Base-by-base conservation (phyloP, 2,888 invertebrate species). In the Linnaemya tessellans region DNA sequence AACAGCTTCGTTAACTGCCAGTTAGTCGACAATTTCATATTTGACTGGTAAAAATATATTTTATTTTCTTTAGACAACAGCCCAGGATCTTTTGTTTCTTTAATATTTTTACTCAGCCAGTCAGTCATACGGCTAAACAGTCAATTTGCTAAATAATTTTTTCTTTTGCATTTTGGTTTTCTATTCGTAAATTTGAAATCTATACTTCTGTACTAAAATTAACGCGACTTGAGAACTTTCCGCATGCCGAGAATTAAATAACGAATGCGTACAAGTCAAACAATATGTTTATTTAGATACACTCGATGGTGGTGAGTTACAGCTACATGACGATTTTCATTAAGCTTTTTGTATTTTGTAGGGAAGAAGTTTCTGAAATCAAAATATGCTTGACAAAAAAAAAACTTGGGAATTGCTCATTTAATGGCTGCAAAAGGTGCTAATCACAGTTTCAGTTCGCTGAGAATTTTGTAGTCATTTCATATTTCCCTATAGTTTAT, bases 391-490 rank as follows among this genome's bases (percentile, higher is more conserved):
- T 79, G 30, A 54, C 15, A 46, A 80, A 56, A 70, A 41, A 46
- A 73, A 56, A 68, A 54, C 22, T 74, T 2, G 20, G 15, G 13
- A 35, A 43, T 20, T 51, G 62, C 43, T 73, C 80, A 68, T 68
- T 77, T 30, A 41, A 43, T 38, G 67, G 41, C 85, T 86, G 86
- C 78, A 84, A 64, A 86, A 88, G 87, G 88, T 87, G 88, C 88
- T 87, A 88, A 88, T 88, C 87, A 87, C 80, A 84, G 78, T 85
- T 87, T 74, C 49, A 77, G 46, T 68, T 60, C 35, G 58, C 38
- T 74, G 74, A 62, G 65, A 30, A 80, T 74, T 74, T 78, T 80
- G 68, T 46, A 58, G 73, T 43, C 49, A 22, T 62, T 62, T 78
- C 8, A 68, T 75, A 30, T 65, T 67, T 65, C 54, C 25, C n/a